Evolutionary conservation across 2,888 invertebrate genomes (phyloP), one percentile per base, ranked within the genome.

Genomic region (Netelia inedita): DNA sequence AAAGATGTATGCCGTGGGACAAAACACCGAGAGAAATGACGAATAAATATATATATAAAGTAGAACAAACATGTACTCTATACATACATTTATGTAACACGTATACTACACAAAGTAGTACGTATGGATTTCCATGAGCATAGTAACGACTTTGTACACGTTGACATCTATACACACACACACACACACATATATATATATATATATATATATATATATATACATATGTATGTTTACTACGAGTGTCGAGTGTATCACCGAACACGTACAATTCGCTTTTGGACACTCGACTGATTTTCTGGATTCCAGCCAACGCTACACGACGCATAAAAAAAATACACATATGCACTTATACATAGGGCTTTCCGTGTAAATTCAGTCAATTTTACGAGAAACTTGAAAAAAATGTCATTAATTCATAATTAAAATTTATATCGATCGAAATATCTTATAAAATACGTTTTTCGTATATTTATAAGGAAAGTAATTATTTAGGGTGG

Each of bases 11-110:
- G 50, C 46, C 53, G 73, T 43, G 23, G 55, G 16, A 57, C 50
- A 57, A 46, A 46, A 83, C 71, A 73, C 63, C 69, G 11, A 74
- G 79, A 46, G 55, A 55, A 69, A 83, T 79, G 65, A 83, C 69
- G 35, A 69, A 69, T 46, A 63, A 55, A 55, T 43, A 66, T 23
- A 35, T 16, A 35, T 19, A 61, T 61, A 35, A 59, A 41, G 6
- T 35, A n/a, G 65, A 59, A 68, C 41, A 74, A 53, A 74, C 66
- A 9, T 41, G 35, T 23, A 23, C 46, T 16, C 19, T 59, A 10
- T 68, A 43, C 9, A 43, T 50, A 41, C 14, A 14, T 50, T 2
- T 50, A 50, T 50, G n/a, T 50, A 50, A 14, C 11, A n/a, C n/a
- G 3, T 50, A 50, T 28, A 50, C 50, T 53, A 53, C 5, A n/a